Evolutionary conservation across 2,797 vertebrate species (phyloP), one percentile per base, ranked within the genome.

Genomic region (Xerus rutilus): DNA sequence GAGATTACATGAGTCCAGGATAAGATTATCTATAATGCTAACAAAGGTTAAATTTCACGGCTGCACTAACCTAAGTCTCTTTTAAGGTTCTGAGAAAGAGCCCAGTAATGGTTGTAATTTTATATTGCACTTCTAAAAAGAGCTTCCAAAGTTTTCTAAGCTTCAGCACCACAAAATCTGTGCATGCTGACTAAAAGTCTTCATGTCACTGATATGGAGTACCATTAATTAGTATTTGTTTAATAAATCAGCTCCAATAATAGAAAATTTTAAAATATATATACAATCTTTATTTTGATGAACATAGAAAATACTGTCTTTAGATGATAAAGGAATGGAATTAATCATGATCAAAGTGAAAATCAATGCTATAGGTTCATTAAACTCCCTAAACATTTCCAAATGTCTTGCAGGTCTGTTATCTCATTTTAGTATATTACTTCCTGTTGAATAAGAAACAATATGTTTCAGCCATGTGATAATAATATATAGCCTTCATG

Each of bases 271-370:
- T 43, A 25, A 2, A 72, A 67, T 70, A 62, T 15, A 64, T 35
- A 52, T 28, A 18, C 35, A 15, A 65, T 57, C 7, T 62, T 82
- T 76, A 32, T 49, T 78, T 78, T 65, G 39, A 52, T 82, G 11
- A 78, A 69, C 49, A 78, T 11, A 13, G 6, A 79, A 92, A 85
- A 70, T 52, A 85, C 13, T 49, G 65, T 18, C 23, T 91, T 67
- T 65, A 21, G 20, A 1, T 14, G 39, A 6, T 21, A 65, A 86
- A 77, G 78, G 10, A 83, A 59, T 64, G 13, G 87, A 84, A 73
- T 77, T 25, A 72, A 82, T 54, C 70, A 32, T 74, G 3, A 89
- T 73, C 9, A 72, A 91, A 94, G 76, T 81, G 23, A 95, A 88
- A 86, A 69, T 15, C 30, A 20, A 49, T 59, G 5, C 15, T 81